Evolutionary conservation across 1,140 invertebrate species (phyloP), one percentile per base, ranked within the genome.

Genomic region (Neotoxoptera formosana): DNA sequence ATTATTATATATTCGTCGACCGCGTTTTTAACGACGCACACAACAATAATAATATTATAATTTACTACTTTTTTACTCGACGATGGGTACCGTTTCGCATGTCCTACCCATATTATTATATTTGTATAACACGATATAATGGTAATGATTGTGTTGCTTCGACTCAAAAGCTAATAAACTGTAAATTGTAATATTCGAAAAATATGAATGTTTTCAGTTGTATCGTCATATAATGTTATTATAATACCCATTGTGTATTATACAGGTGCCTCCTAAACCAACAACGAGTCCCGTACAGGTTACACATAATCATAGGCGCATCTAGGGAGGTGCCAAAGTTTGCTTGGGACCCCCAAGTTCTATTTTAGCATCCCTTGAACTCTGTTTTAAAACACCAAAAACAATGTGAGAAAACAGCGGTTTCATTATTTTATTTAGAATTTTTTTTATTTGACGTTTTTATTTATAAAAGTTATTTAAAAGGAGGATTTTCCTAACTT

Each of bases 101-200:
- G 30, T n/a, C 30, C 17, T 76, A 76, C n/a, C n/a, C n/a, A n/a
- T n/a, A 76, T 34, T 67, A 67, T 60, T 17, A 17, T 53, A 76
- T 76, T n/a, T 76, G 60, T 76, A 76, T 76, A 76, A 76, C 60
- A 76, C 60, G 60, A 76, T 76, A 76, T 76, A 76, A n/a, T 76
- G 14, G 60, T 76, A n/a, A 76, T 76, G 60, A 20, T 76, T 76
- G 30, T 76, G 60, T 76, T n/a, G 60, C 30, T 76, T 76, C 60
- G 60, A 76, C n/a, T 14, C 30, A 34, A n/a, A 76, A 76, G n/a
- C 14, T 76, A 76, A 76, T 76, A 76, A 76, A 76, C 60, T 76
- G 60, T 76, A 76, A 76, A 76, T 76, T 76, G 30, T n/a, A 76
- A 76, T 41, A 41, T 76, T 76, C 60, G 2, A n/a, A 76, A 76